Evolutionary conservation across 2,888 invertebrate species (phyloP).

Genomic region (Drosophila limbata): DNA sequence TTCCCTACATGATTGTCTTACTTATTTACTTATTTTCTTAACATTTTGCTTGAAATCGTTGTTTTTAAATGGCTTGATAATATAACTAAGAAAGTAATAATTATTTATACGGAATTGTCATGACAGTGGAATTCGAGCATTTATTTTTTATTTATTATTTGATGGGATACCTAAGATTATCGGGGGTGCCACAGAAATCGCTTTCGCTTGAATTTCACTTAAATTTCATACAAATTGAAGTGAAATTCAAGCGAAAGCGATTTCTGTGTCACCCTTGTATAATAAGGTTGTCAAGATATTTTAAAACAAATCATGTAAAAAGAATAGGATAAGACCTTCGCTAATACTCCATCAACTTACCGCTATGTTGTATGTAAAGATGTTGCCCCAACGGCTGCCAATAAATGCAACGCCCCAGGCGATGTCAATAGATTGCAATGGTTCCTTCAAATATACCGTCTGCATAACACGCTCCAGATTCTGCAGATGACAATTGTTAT

Average conservation of each 20-base stretch:
- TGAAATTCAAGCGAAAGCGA: no score
- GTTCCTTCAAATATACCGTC: conserved; percentile 84
- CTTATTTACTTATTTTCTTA: no score
- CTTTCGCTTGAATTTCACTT: no score
- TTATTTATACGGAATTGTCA: no score
- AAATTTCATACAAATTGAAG: no score
- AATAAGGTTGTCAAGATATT: background rate
- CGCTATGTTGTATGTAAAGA: conserved; percentile 89
- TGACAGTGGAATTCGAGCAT: no score
- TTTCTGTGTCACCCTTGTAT: no score
- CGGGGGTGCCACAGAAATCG: no score
- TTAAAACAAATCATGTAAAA: background rate
- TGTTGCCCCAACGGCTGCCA: conserved; percentile 90
- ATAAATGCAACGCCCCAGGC: conserved; percentile 90
- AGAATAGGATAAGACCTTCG: background rate
- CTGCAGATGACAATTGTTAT: conserved; percentile 52
- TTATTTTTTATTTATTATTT: no score
- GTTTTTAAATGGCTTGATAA: background rate
- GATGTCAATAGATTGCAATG: conserved; percentile 91
- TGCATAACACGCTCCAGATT: conserved; percentile 81
- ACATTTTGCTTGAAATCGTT: no score
- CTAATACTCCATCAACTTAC: conserved; percentile 84
- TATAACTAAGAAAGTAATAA: background rate
- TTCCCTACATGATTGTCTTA: no score
- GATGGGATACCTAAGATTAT: background rate